Conservation (phyloP, 2,113 vertebrate species). For the Aspiorhynchus laticeps region DNA sequence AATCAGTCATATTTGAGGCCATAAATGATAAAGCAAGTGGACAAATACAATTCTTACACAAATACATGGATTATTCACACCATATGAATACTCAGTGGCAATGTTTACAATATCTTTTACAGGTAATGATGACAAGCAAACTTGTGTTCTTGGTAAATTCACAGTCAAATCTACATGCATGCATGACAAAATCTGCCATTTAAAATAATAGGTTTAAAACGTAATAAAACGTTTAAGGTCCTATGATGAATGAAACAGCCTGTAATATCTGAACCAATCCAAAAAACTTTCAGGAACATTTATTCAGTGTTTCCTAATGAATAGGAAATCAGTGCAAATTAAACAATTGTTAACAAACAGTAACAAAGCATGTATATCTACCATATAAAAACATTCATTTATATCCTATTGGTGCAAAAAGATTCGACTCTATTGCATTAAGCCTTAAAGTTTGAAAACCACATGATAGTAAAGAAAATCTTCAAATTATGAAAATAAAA, state of each 20-base stretch:
- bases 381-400: conserved; percentile 4
- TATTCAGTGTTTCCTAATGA: too few species aligned
- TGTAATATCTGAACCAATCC: background rate
- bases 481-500: conserved; percentile 10
- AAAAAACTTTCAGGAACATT: background rate
- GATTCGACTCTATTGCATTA: background rate
- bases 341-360: background rate
- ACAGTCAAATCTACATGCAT: background rate
- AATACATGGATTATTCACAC: background rate
- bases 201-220: background rate
- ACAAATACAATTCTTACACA: background rate
- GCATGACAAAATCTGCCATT: background rate
- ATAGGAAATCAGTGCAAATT: background rate
- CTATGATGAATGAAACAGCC: background rate
- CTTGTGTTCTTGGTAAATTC: background rate
- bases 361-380: background rate
- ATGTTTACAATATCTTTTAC: background rate
- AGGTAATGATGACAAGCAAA: background rate
- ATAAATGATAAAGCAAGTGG: background rate
- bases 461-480: background rate
- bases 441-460: background rate
- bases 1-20: background rate
- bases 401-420: background rate
- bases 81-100: background rate
- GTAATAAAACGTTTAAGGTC: background rate